Evolutionary conservation across 2,888 invertebrate genomes (phyloP), one percentile per base, ranked within the genome.

Genomic region (Anthophora plumipes): DNA sequence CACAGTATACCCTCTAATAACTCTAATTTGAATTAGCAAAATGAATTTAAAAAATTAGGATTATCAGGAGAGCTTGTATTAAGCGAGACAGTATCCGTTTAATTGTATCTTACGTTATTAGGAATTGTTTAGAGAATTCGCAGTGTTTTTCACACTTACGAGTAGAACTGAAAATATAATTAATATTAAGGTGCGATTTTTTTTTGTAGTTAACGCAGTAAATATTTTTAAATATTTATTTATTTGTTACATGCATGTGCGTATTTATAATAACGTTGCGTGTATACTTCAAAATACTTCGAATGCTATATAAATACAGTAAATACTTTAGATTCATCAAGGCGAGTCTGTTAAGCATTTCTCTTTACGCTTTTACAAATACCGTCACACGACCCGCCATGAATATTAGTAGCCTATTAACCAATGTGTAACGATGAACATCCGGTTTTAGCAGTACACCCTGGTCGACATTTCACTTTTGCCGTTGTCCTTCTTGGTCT

Each of bases 321-420:
- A 37, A 41, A 48, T 52, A 46, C 43, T 77, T 70, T 54, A 43
- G 8, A 79, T 77, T 64, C 70, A 55, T 70, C 14, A 39, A 31
- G 17, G 14, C 54, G 20, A 73, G 48, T 54, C 61, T 55, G 77
- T 64, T 61, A 54, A 72, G 31, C 76, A 76, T 85, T 86, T 81
- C 85, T 76, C 80, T 61, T 41, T 43, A 50, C 61, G 61, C 78
- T 57, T 75, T 77, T 83, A 72, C 71, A 70, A 86, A 60, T 75
- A 77, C 77, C 68, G 69, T 54, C 48, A 39, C 54, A 61, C 80
- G 67, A 87, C 73, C 41, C 59, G 85, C 20, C 66, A 50, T 77
- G 81, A 85, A 86, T 86, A 87, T 87, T 76, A 75, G 77, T 85
- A 60, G 20, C 76, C 71, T 64, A 75, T 83, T 87, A 83, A 86